Conservation (phyloP, 2,113 vertebrate species). For the Phyllostomus hastatus region DNA sequence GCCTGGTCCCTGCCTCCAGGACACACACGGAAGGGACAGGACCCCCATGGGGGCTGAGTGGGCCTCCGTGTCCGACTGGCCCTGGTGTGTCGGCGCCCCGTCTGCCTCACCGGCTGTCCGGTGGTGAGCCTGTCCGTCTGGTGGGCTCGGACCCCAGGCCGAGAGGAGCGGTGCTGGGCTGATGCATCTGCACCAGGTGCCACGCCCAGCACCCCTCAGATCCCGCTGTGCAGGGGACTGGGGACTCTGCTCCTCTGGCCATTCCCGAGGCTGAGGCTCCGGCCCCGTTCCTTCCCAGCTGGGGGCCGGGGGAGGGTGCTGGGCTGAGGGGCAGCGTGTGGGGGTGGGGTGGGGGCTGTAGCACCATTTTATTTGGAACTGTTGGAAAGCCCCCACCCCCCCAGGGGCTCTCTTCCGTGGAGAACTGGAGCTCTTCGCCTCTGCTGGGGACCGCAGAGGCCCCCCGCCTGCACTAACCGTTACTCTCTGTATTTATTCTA, state of each 20-base stretch:
- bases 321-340: too few relatives aligned
- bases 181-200: neutral
- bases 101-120: rapidly evolving
- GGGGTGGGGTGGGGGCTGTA: neutral
- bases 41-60: rapidly evolving
- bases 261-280: neutral
- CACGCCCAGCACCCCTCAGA: too few relatives aligned
- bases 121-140: neutral
- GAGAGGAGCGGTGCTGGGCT: neutral
- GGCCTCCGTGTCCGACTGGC: neutral
- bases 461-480: neutral
- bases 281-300: neutral
- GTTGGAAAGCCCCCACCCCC: neutral
- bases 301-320: too few relatives aligned
- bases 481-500: neutral
- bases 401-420: neutral
- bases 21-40: too few relatives aligned
- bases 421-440: neutral
- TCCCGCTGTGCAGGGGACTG: neutral
- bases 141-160: neutral
- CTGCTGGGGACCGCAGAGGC: too few relatives aligned
- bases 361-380: neutral
- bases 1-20: neutral
- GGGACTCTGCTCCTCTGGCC: neutral
- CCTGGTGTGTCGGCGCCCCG: rapidly evolving